Evolutionary conservation across 2,797 vertebrate genomes (phyloP), one percentile per base, ranked within the genome.

Genomic region (Peromyscus nudipes): DNA sequence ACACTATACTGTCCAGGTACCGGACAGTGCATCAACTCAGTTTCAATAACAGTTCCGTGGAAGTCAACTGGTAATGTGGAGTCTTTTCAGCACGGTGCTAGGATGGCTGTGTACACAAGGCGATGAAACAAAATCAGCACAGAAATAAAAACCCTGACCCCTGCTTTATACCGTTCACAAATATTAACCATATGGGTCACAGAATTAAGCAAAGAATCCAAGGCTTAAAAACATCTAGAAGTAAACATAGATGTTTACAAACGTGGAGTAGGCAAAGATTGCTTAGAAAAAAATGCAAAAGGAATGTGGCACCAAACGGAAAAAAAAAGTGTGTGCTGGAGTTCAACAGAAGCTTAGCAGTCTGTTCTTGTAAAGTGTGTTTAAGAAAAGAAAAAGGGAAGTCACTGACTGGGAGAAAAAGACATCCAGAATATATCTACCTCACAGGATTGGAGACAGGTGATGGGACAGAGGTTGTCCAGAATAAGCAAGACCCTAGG

Each of bases 331-430:
- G 71, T 86, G 77, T 71, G 60, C 5, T 62, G 25, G 21, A 92
- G 87, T 84, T 94, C 34, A 92, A 11, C 31, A 76, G 92, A 92
- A 69, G 52, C 69, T 93, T n/a, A 69, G 34, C 71, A n/a, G 57
- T 80, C n/a, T 95, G 43, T 34, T 91, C 49, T 75, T 88, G 67
- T 87, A 96, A 91, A 92, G 43, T 64, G 55, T 16, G 27, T 87
- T 84, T 76, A 55, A 91, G 65, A 89, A 82, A 79, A 92, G 67
- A 34, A 82, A 71, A 91, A 84, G 55, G 76, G 49, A 90, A 83
- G 40, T 25, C 64, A 27, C 21, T 52, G 6, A 16, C 31, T 69
- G 5, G n/a, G 62, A 76, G 89, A 67, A 9, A 91, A 81, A 93
- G 94, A 87, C 10, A 89, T 89, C 13, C 10, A 77, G 55, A 86